These are phyloP conservation scores for Eonycteris spelaea DNA, from an alignment of 2,113 vertebrate genomes.

Conservation along the genomic window DNA sequence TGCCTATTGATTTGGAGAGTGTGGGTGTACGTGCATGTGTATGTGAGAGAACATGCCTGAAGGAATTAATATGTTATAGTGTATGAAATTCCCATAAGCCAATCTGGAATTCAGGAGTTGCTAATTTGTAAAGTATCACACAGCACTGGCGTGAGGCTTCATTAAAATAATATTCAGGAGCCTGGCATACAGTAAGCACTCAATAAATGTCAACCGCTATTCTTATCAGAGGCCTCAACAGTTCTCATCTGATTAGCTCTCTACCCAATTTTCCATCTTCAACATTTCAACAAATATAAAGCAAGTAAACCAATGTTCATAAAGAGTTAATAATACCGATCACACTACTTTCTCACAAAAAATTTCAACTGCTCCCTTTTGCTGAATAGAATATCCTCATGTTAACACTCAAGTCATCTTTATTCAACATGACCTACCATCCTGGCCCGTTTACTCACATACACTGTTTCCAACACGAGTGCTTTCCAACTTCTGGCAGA, in stretches of 20 bases:
- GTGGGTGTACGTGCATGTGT: background rate
- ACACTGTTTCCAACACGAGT: background rate
- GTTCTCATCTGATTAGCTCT: background rate
- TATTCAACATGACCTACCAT: background rate
- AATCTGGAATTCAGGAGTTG: background rate
- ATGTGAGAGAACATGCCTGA: background rate
- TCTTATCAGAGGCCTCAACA: background rate
- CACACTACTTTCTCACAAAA: background rate
- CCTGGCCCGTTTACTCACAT: background rate
- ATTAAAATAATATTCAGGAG: background rate
- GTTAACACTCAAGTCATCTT: background rate
- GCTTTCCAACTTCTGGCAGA: background rate
- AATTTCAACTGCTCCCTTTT: background rate
- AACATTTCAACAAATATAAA: background rate
- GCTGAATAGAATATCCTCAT: background rate
- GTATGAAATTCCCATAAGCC: background rate
- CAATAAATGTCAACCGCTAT: background rate
- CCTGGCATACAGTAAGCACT: background rate
- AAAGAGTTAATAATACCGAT: background rate
- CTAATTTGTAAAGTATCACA: background rate
- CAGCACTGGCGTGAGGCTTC: background rate
- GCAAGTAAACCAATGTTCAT: background rate
- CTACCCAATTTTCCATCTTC: background rate
- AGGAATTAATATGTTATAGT: background rate
- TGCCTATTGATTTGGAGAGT: background rate